These are phyloP conservation scores for Drosophila sucinea DNA, from an alignment of 1,140 invertebrate species.

Conservation along the genomic window DNA sequence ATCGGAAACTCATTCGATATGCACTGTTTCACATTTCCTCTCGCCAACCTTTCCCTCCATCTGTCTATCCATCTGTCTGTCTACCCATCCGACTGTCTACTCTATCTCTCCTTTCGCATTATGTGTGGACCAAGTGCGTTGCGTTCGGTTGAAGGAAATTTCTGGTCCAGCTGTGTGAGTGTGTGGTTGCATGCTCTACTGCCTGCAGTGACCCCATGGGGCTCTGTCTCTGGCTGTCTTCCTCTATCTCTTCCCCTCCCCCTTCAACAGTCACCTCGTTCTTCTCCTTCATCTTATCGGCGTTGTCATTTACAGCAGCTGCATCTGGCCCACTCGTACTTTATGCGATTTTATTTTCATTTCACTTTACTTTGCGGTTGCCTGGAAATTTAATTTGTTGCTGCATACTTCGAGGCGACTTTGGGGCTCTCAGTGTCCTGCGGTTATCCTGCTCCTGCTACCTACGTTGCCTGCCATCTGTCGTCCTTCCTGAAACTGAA, in stretches of 20 bases:
- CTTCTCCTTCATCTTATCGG: conserved; percentile 39
- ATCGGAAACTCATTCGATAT: conserved; percentile 82
- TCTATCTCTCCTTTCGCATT: conserved; percentile 11
- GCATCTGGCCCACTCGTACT: conserved; percentile 38
- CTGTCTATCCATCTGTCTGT: neutral
- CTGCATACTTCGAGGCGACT: conserved; percentile 17
- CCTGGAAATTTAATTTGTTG: conserved; percentile 65
- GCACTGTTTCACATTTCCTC: conserved; percentile 63
- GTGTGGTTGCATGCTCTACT: conserved; percentile 56
- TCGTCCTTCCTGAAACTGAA: conserved; percentile 10
- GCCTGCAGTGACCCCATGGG: conserved; percentile 53
- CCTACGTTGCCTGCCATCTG: conserved; percentile 23
- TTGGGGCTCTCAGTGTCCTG: conserved; percentile 6
- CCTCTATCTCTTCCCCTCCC: neutral
- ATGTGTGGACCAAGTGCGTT: conserved; percentile 39
- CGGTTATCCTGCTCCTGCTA: conserved; percentile 25
- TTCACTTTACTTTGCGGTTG: conserved; percentile 67
- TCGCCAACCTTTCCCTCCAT: too few species aligned
- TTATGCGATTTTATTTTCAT: conserved; percentile 71
- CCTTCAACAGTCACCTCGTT: neutral
- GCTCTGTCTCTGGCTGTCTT: conserved; percentile 29
- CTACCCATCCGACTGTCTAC: neutral
- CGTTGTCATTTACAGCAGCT: conserved; percentile 62
- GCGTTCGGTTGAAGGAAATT: conserved; percentile 39
- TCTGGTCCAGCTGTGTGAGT: conserved; percentile 14